Evolutionary conservation across 1,140 invertebrate genomes (phyloP).

Genomic region (Conus ventricosus): DNA sequence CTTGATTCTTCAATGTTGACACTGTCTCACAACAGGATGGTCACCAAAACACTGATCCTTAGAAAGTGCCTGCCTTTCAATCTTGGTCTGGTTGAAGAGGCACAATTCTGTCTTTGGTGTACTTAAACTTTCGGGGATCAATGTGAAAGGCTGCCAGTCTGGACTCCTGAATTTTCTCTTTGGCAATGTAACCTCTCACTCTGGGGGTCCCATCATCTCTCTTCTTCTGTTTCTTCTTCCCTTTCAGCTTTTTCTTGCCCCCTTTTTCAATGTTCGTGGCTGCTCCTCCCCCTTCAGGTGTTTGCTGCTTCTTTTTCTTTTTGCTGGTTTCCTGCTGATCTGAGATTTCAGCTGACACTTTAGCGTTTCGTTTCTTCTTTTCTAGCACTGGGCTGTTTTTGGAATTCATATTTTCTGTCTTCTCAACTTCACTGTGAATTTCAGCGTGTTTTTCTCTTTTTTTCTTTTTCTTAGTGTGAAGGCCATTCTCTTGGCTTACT

Average conservation of each 20-base stretch:
- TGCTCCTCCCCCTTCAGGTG: background rate
- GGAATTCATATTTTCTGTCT: conserved; percentile 45
- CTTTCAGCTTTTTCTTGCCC: conserved; percentile 7
- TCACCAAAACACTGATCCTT: no score
- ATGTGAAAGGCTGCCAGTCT: conserved; percentile 91
- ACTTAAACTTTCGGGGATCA: conserved; percentile 91
- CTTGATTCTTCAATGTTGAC: no score
- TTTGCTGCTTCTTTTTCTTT: conserved; percentile 27
- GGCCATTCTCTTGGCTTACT: conserved; percentile 33
- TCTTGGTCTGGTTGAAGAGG: background rate
- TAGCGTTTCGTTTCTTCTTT: conserved; percentile 41
- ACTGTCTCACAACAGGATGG: no score
- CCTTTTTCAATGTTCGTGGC: background rate
- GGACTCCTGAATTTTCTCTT: conserved; percentile 79
- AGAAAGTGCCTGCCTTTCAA: background rate
- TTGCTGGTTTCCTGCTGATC: background rate
- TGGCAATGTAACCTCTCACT: conserved; percentile 48
- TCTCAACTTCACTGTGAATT: conserved; percentile 53
- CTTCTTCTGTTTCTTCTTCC: conserved; percentile 60
- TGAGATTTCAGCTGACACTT: background rate
- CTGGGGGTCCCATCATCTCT: conserved; percentile 65
- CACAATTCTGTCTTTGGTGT: conserved; percentile 36
- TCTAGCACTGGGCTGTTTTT: conserved; percentile 36
- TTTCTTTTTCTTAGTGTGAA: conserved; percentile 5
- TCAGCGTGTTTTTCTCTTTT: background rate